Conservation (phyloP, 2,113 vertebrate genomes). For the Anhinga anhinga region DNA sequence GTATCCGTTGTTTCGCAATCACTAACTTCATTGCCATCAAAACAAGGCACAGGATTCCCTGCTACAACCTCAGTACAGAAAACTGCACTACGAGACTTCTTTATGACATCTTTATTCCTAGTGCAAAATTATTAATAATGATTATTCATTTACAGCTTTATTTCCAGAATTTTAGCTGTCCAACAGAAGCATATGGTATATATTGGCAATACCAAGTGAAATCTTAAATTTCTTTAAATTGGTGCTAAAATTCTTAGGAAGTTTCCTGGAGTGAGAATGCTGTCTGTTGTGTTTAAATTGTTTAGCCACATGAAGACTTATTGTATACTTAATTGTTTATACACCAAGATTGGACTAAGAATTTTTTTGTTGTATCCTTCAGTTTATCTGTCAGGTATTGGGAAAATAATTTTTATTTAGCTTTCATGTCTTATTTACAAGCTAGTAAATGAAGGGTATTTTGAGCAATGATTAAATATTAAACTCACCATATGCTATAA, state of each 20-base stretch:
- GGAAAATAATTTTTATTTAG: background rate
- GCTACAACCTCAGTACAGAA: background rate
- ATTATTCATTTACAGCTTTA: background rate
- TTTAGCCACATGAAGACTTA: background rate
- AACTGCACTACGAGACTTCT: background rate
- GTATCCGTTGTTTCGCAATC: slow-evolving; percentile 75
- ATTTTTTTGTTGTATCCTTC: background rate
- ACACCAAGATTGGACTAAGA: background rate
- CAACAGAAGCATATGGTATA: rapidly evolving
- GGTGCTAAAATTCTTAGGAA: background rate
- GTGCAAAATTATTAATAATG: background rate
- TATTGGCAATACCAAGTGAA: background rate
- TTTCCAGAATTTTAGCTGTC: background rate
- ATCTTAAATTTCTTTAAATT: background rate
- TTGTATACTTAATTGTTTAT: background rate
- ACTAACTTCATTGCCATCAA: slow-evolving; percentile 88
- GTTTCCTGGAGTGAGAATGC: background rate
- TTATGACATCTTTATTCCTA: background rate
- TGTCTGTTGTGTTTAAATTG: background rate
- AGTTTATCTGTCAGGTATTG: background rate
- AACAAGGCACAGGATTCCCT: slow-evolving; percentile 74
- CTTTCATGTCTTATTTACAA: background rate
- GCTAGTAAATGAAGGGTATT: background rate
- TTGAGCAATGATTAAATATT: background rate
- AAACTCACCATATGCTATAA: background rate